phyloP scores from a whole-genome alignment of 64 coral and sea anemone species.

The Pocillopora verrucosa region DNA sequence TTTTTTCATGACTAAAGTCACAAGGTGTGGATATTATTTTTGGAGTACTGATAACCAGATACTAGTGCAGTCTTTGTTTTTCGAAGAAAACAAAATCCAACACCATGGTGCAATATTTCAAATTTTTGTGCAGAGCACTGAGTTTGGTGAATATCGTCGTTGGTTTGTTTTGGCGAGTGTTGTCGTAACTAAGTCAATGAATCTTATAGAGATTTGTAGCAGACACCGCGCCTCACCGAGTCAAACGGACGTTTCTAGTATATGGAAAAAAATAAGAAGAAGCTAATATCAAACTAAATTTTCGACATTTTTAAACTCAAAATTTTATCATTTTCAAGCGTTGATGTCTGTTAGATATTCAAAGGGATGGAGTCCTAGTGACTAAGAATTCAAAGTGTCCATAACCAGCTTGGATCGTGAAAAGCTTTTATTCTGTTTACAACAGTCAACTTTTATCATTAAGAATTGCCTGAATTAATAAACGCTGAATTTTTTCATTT shows the following conservation, averaged over 20 bases:
- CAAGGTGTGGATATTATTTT: neutral
- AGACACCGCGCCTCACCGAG: neutral
- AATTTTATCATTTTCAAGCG: neutral
- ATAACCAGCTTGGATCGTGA: too few relatives aligned
- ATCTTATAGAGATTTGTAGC: neutral
- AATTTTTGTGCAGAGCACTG: neutral
- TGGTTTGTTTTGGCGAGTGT: constrained; percentile 1
- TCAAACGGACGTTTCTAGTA: neutral
- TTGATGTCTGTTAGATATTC: too few relatives aligned
- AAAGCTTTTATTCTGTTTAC: too few relatives aligned
- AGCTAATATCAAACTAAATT: constrained; percentile 1
- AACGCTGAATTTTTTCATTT: too few relatives aligned
- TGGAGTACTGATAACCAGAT: neutral
- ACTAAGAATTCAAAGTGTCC: too few relatives aligned
- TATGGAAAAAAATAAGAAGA: neutral
- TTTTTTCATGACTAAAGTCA: neutral
- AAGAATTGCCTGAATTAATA: too few relatives aligned
- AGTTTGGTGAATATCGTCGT: neutral
- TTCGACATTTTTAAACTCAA: neutral
- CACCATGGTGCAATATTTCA: too few relatives aligned
- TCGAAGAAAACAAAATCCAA: neutral
- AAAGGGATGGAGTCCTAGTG: too few relatives aligned
- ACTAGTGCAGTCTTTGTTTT: neutral
- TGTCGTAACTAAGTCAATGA: constrained; percentile 6
- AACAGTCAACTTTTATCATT: too few relatives aligned